Percentiles rank a stretch among this genome's conserved stretches.
Conservation (phyloP, 2,113 vertebrate species). For the Casuarius casuarius region DNA sequence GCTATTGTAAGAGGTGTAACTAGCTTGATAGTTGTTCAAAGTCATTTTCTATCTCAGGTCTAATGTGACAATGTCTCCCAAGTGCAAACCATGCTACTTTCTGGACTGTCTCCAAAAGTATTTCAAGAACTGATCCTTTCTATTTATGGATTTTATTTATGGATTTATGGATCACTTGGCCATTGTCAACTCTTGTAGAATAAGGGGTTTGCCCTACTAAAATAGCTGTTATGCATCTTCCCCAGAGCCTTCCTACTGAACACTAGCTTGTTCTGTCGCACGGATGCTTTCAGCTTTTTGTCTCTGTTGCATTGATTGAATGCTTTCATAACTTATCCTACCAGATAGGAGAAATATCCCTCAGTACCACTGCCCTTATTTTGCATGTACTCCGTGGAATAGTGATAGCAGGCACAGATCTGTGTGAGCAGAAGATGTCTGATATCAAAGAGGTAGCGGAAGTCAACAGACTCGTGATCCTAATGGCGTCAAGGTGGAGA, state of each 20-base stretch:
- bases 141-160: not conserved
- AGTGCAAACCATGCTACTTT: not conserved
- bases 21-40: not conserved
- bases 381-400: rapidly evolving
- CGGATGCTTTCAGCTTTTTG: not conserved
- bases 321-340: not conserved
- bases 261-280: not conserved
- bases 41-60: not conserved
- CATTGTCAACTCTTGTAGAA: not conserved
- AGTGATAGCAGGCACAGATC: not conserved
- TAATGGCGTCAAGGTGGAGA: not conserved
- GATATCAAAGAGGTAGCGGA: not conserved
- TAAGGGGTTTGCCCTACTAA: not conserved
- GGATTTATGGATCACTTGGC: not conserved
- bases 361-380: not conserved
- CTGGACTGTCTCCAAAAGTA: not conserved
- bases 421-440: not conserved
- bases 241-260: not conserved
- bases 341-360: not conserved
- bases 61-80: not conserved
- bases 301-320: not conserved
- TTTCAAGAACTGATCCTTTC: constrained; percentile 2
- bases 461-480: not conserved
- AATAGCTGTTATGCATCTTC: not conserved
- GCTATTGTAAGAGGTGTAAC: not conserved